Percentiles rank a stretch among this genome's conserved stretches.
Conservation (phyloP, 2,797 vertebrate genomes). For the Erithacus rubecula region DNA sequence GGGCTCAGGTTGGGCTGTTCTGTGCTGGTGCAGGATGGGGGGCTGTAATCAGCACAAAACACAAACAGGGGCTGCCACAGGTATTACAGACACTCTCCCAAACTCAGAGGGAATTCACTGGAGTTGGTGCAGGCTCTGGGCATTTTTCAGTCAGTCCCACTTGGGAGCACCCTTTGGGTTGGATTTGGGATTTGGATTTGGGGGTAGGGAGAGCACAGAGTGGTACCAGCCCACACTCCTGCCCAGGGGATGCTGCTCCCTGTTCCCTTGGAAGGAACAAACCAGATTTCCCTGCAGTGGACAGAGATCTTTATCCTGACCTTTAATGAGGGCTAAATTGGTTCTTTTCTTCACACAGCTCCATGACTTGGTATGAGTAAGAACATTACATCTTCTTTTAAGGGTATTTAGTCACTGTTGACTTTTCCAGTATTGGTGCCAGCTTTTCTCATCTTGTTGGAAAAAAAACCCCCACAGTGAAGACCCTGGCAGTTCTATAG, state of each 20-base stretch:
- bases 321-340: background rate
- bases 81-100: background rate
- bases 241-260: background rate
- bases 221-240: background rate
- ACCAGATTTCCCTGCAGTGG: background rate
- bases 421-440: conserved; percentile 50
- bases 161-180: no score
- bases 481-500: conserved; percentile 27
- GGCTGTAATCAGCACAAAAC: background rate
- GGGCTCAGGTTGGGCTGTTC: fast-evolving
- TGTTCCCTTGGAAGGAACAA: background rate
- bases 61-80: background rate
- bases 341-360: background rate
- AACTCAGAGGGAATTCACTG: background rate
- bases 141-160: no score
- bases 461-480: background rate
- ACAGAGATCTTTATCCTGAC: background rate
- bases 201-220: no score
- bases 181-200: no score
- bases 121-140: background rate
- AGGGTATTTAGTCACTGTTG: conserved; percentile 48
- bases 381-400: conserved; percentile 52
- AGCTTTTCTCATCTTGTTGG: conserved; percentile 36
- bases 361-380: conserved; percentile 15
- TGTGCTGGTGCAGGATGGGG: background rate